Evolutionary conservation across 1,140 invertebrate species (phyloP).

Genomic region (Lysiphlebus fabarum): DNA sequence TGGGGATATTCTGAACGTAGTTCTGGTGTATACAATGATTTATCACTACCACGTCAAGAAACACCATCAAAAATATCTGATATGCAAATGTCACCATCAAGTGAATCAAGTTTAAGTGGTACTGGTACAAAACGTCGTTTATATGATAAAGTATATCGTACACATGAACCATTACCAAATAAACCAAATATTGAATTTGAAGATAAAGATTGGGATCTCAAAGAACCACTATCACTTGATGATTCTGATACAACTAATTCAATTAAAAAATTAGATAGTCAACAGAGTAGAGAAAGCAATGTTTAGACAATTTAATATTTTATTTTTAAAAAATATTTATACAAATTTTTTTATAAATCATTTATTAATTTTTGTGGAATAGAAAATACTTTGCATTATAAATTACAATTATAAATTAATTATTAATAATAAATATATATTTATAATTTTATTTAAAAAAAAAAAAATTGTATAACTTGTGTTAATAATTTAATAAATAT

Average conservation of each 20-base stretch:
- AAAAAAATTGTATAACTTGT: conserved; percentile 20
- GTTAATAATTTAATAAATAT: conserved; percentile 21
- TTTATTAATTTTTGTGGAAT: conserved; percentile 39
- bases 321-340: not conserved
- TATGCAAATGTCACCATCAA: conserved; percentile 36
- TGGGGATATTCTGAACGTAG: conserved; percentile 42
- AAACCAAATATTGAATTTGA: conserved; percentile 75
- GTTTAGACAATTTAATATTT: conserved; percentile 31
- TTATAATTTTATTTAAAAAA: conserved; percentile 1
- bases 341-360: not conserved
- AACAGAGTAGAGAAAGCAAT: conserved; percentile 47
- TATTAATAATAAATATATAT: not conserved
- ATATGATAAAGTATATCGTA: conserved; percentile 78
- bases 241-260: conserved; percentile 47
- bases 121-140: conserved; percentile 62
- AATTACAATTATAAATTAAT: not conserved
- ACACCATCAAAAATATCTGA: conserved; percentile 35
- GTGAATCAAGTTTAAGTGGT: conserved; percentile 36
- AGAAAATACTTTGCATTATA: conserved; percentile 32
- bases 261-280: conserved; percentile 35
- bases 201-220: conserved; percentile 74
- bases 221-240: conserved; percentile 59
- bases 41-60: conserved; percentile 27
- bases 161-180: conserved; percentile 75
- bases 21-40: conserved; percentile 35